These are phyloP conservation scores for Bombus cullumanus DNA, from an alignment of 1,140 invertebrate species.

Conservation along the genomic window DNA sequence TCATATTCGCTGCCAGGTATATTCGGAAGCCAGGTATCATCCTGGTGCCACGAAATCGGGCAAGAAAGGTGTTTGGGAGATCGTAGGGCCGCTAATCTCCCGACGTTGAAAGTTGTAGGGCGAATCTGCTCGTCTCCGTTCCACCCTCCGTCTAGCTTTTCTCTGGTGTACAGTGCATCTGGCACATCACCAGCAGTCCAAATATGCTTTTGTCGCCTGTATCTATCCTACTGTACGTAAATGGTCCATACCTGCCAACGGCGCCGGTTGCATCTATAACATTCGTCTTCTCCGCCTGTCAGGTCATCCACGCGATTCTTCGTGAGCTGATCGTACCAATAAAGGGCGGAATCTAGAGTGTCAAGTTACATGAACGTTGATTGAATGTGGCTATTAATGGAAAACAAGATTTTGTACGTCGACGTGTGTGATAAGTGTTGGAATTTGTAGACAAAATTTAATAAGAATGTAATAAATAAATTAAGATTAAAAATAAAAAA, in stretches of 20 bases:
- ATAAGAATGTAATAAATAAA: neutral
- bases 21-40: neutral
- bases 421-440: neutral
- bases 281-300: slow-evolving; percentile 29
- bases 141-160: neutral
- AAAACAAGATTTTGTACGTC: neutral
- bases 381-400: neutral
- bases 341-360: neutral
- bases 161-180: slow-evolving; percentile 68
- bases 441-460: neutral
- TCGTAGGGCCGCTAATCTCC: slow-evolving; percentile 65
- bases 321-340: too few species aligned
- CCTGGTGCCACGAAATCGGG: neutral
- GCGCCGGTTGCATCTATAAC: slow-evolving; percentile 59
- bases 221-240: slow-evolving; percentile 72
- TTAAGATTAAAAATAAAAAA: neutral
- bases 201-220: slow-evolving; percentile 74
- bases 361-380: neutral
- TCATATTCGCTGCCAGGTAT: too few species aligned
- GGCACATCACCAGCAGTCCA: slow-evolving; percentile 74
- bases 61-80: neutral
- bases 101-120: slow-evolving; percentile 71
- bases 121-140: slow-evolving; percentile 59
- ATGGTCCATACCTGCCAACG: slow-evolving; percentile 71
- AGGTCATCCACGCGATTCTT: neutral